Percentiles rank a stretch among this genome's conserved stretches.
Evolutionary conservation across 2,888 invertebrate genomes (phyloP).

Genomic region (Troilus luridus): DNA sequence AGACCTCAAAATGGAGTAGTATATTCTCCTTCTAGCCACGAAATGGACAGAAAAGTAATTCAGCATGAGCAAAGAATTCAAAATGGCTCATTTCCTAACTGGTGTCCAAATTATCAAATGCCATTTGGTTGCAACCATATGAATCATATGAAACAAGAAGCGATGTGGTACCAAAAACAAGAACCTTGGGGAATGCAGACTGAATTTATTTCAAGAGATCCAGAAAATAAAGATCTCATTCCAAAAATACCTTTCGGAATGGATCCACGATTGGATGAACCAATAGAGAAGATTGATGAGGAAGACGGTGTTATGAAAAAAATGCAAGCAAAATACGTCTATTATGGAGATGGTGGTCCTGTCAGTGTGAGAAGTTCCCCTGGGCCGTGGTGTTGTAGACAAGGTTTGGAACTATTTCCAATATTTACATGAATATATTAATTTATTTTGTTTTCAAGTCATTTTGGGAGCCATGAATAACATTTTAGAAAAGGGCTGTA

Average conservation of each 20-base stretch:
- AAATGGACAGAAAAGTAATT: slow-evolving; percentile 29
- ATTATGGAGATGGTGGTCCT: slow-evolving; percentile 80
- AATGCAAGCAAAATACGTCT: slow-evolving; percentile 71
- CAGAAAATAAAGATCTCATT: slow-evolving; percentile 48
- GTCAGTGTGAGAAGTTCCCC: slow-evolving; percentile 75
- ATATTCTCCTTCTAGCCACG: neutral
- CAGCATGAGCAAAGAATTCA: neutral
- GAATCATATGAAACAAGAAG: slow-evolving; percentile 10
- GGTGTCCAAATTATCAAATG: slow-evolving; percentile 53
- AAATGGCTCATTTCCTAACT: neutral
- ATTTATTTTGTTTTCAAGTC: too few relatives aligned
- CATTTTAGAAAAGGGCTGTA: too few relatives aligned
- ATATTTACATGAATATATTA: neutral
- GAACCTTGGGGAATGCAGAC: slow-evolving; percentile 57
- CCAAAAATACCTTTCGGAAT: slow-evolving; percentile 65
- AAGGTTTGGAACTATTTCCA: slow-evolving; percentile 70
- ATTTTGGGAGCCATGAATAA: too few relatives aligned
- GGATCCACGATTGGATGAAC: slow-evolving; percentile 63
- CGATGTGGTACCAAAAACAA: slow-evolving; percentile 57
- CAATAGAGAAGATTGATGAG: slow-evolving; percentile 58
- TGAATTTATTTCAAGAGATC: slow-evolving; percentile 52
- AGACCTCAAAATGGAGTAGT: slow-evolving; percentile 51
- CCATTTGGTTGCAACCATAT: slow-evolving; percentile 34
- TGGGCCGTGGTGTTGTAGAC: slow-evolving; percentile 82
- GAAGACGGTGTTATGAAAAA: slow-evolving; percentile 60